phyloP scores from a whole-genome alignment of 1,140 invertebrate genomes.

The Spodoptera frugiperda region DNA sequence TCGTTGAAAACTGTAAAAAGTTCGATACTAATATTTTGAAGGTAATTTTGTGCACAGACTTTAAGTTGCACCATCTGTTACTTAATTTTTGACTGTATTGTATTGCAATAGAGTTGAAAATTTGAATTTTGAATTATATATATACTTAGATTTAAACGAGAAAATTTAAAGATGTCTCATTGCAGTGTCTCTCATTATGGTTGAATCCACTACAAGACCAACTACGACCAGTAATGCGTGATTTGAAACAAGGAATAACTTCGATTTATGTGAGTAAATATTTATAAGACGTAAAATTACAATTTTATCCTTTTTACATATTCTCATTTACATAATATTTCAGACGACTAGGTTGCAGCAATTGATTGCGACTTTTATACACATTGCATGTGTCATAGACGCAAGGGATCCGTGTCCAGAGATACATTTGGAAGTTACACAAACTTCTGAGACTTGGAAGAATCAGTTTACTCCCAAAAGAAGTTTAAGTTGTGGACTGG shows the following conservation, averaged over 20 bases:
- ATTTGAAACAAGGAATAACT: constrained; percentile 78
- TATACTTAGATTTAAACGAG: too few relatives aligned
- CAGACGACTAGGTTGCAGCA: constrained; percentile 76
- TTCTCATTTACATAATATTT: background rate
- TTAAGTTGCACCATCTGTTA: background rate
- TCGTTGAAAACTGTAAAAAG: constrained; percentile 69
- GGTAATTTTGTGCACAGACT: constrained; percentile 56
- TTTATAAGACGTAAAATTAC: background rate
- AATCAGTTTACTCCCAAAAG: constrained; percentile 66
- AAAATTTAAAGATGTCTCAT: constrained; percentile 50
- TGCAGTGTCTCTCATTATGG: constrained; percentile 76
- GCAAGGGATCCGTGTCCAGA: constrained; percentile 68
- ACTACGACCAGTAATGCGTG: constrained; percentile 73
- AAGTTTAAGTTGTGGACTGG: constrained; percentile 70
- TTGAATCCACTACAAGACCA: constrained; percentile 80
- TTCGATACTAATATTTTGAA: constrained; percentile 76
- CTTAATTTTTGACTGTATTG: background rate
- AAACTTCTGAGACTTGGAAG: constrained; percentile 73
- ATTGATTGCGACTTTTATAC: constrained; percentile 74
- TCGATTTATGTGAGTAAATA: constrained; percentile 73
- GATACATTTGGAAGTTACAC: constrained; percentile 62
- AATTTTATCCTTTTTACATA: background rate
- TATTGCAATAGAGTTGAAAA: too few relatives aligned
- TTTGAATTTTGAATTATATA: too few relatives aligned
- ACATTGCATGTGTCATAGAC: constrained; percentile 68